Percentiles rank a stretch among this genome's conserved stretches.
phyloP scores from a whole-genome alignment of 2,797 vertebrate genomes.

The Pseudochirops corinnae region DNA sequence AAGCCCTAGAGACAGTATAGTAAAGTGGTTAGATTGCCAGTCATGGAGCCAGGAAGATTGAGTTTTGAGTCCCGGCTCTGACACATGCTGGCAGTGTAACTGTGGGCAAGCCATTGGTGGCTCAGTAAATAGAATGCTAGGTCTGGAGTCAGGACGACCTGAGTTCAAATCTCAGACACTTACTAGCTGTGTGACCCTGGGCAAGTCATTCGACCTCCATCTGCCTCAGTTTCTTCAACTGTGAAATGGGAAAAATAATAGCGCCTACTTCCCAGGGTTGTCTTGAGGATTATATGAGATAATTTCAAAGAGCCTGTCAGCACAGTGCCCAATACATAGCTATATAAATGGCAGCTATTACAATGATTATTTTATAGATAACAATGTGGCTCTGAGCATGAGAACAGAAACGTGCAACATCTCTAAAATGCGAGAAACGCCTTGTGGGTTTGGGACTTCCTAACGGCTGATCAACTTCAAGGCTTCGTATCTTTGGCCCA shows the following conservation, averaged over 20 bases:
- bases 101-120: not conserved
- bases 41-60: not conserved
- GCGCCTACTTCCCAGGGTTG: not conserved
- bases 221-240: not conserved
- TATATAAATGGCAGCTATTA: not conserved
- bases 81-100: not conserved
- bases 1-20: not conserved
- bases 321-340: not conserved
- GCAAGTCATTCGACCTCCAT: not conserved
- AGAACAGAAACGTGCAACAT: not conserved
- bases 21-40: not conserved
- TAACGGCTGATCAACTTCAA: conserved; percentile 16
- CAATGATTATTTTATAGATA: not conserved
- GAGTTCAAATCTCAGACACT: not conserved
- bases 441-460: not conserved
- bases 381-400: not conserved
- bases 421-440: rapidly evolving
- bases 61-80: not conserved
- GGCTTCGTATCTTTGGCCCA: conserved; percentile 45
- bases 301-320: not conserved
- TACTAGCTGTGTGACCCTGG: not conserved
- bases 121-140: not conserved
- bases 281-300: not conserved
- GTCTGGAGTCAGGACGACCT: not conserved
- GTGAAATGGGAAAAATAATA: not conserved